Evolutionary conservation across 2,113 vertebrate genomes (phyloP).

Genomic region (Riparia riparia): DNA sequence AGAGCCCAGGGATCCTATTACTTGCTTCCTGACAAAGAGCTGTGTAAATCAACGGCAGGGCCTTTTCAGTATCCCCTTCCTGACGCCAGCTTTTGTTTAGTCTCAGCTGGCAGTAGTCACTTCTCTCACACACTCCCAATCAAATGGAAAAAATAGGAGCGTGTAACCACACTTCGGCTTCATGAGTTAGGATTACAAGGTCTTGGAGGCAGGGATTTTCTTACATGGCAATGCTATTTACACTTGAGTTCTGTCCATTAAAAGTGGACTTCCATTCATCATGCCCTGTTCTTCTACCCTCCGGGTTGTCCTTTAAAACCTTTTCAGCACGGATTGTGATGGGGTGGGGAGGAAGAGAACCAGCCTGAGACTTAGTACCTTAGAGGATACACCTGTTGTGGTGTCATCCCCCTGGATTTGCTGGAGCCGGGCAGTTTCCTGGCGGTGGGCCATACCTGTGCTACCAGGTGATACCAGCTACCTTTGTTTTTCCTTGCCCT

Average conservation of each 20-base stretch:
- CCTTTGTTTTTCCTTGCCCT: background rate
- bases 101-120: background rate
- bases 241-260: background rate
- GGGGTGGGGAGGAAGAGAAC: background rate
- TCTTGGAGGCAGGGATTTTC: background rate
- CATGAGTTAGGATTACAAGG: background rate
- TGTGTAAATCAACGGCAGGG: background rate
- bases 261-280: background rate
- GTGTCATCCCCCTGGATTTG: background rate
- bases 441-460: background rate
- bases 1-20: background rate
- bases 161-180: background rate
- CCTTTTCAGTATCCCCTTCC: background rate
- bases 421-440: background rate
- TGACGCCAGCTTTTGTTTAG: background rate
- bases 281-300: background rate
- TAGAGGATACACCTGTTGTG: background rate
- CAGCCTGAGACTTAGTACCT: background rate
- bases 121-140: background rate
- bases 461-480: background rate
- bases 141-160: rapidly evolving
- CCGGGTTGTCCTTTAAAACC: background rate
- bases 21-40: too few species aligned
- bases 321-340: background rate
- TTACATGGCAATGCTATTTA: rapidly evolving